Evolutionary conservation across 2,888 invertebrate species (phyloP).

Genomic region (Plagiodera versicolora): DNA sequence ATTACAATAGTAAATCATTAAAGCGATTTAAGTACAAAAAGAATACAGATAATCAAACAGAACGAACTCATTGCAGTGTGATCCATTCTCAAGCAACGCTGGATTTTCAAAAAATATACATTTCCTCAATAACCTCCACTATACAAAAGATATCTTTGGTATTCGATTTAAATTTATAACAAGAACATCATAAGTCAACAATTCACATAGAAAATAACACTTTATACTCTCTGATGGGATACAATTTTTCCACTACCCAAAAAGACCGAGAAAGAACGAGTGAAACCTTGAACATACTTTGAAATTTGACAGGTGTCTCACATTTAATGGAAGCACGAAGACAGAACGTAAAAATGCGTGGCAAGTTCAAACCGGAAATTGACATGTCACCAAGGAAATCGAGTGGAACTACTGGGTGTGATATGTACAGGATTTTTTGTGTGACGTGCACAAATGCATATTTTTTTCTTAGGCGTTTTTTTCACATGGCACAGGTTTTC

Average conservation of each 20-base stretch:
- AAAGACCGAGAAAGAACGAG: neutral
- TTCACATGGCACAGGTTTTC: conserved; percentile 24
- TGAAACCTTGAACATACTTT: neutral
- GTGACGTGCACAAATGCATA: conserved; percentile 27
- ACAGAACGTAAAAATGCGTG: conserved; percentile 18
- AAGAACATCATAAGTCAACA: conserved; percentile 43
- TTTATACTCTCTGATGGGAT: conserved; percentile 1
- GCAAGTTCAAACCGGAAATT: conserved; percentile 32
- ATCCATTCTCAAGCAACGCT: conserved; percentile 39
- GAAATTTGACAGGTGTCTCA: neutral
- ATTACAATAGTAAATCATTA: conserved; percentile 26
- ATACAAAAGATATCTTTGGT: conserved; percentile 56
- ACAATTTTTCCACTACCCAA: neutral
- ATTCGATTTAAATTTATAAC: conserved; percentile 52
- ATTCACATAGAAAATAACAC: conserved; percentile 38
- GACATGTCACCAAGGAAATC: conserved; percentile 33
- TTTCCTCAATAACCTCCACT: conserved; percentile 46
- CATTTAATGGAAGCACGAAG: conserved; percentile 40
- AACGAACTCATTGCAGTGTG: conserved; percentile 29
- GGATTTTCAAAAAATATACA: conserved; percentile 50
- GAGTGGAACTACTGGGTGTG: conserved; percentile 27
- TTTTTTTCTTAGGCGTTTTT: conserved; percentile 14
- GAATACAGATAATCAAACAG: conserved; percentile 28
- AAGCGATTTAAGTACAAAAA: conserved; percentile 40
- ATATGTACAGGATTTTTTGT: conserved; percentile 38